Evolutionary conservation across 2,888 invertebrate genomes (phyloP), one percentile per base, ranked within the genome.

Genomic region (Orthosia incerta): DNA sequence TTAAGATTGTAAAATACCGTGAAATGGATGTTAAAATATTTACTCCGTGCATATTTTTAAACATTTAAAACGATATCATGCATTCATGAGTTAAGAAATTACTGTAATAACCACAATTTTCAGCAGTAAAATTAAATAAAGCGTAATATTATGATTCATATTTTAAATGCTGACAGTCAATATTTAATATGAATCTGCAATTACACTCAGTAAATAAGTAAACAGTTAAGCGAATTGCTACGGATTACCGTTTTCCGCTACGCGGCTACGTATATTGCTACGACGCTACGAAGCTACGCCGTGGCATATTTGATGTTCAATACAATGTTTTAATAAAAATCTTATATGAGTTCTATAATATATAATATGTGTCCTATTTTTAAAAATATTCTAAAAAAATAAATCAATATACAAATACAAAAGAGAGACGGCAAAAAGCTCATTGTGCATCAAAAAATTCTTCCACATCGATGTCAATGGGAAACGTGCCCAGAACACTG

Each of bases 271-370:
- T 55, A 51, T 23, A 46, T 60, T 48, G 67, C 77, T 80, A 76
- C 83, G 66, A 15, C 51, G 63, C 69, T 79, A 83, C 83, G 83
- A 61, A 18, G 65, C 50, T 59, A 71, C 74, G 63, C 15, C 71
- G 80, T 69, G 69, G 68, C 59, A 13, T 74, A 15, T 55, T 73
- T 23, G 59, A 77, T 50, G 60, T 50, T 45, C 20, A 53, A 45
- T 57, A 31, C 26, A 20, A 26, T 26, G 26, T 26, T 26, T 26
- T 2, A 26, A 26, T 26, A 26, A 26, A 26, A 26, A 26, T 26
- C 26, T n/a, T n/a, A n/a, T n/a, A n/a, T n/a, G 26, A 26, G 26
- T 26, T 26, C 26, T 26, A 26, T 26, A 3, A 2, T 26, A 26
- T 26, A 26, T 26, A 26, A 26, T n/a, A n/a, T 26, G 26, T 26